Base-by-base conservation (phyloP, 1,140 invertebrate genomes). In the Helicorthomorpha holstii region DNA sequence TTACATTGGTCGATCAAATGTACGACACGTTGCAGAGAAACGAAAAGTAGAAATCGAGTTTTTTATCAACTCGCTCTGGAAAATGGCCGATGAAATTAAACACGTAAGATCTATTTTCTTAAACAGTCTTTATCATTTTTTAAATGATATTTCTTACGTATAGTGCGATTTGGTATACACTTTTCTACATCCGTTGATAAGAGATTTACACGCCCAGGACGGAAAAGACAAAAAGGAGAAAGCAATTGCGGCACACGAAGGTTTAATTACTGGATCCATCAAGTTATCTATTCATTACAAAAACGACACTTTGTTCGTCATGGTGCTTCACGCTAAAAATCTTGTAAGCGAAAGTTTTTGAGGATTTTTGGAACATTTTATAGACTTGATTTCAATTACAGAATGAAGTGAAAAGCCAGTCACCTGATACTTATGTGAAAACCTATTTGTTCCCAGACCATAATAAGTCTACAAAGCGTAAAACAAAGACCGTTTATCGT, bases 141-240 rank as follows among this genome's bases (percentile, higher is more conserved):
- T n/a, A 23, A 10, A 4, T 54, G 24, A n/a, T 14, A 54, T 10
- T 49, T 46, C 47, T 12, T 27, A 34, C 60, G 57, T 85, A 0
- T 88, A 97, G 73, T 94, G 88, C 27, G 87, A 94, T 69, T 72
- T 98, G 27, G 89, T 97, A 4, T 97, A 97, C 65, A 97, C 93
- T 1, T 97, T 98, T 70, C 96, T 97, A 66, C 94, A 98, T 75
- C 90, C 92, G 10, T 66, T 98, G 54, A 67, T 96, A 46, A 69
- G 92, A 57, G 94, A 79, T 61, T 72, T 75, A 61, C 70, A 93
- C 68, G 86, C 50, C 27, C 26, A 44, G 21, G 7, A 23, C 50
- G 21, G 2, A 12, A 7, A 51, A 51, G 23, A 44, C 19, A 23
- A 42, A 56, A 51, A 14, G 52, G 16, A 34, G 29, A 7, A 34